Evolutionary conservation across 2,797 vertebrate genomes (phyloP), one percentile per base, ranked within the genome.

Genomic region (Sus cebifrons): DNA sequence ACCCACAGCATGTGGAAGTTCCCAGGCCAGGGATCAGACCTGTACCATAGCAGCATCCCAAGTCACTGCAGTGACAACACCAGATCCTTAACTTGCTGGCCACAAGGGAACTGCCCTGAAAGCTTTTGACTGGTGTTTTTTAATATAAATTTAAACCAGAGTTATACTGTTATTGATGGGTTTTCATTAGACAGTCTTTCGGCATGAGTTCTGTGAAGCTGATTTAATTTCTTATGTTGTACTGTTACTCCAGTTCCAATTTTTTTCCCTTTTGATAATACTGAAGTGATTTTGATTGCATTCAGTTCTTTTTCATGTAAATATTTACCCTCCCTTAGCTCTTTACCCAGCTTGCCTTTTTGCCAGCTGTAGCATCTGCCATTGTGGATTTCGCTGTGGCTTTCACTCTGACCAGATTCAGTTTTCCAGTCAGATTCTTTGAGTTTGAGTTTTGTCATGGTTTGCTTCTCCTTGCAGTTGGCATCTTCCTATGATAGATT

Each of bases 241-340:
- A 25, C 8, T 92, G 4, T 87, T 92, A 68, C 18, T 89, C 74
- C 29, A 58, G 52, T 92, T 92, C 32, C 77, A 44, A 0, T 70
- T 88, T 25, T 91, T 91, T 89, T 56, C 56, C 49, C 15, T 89
- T 73, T 91, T 97, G 56, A 54, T 58, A 75, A 62, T n/a, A 75
- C 44, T 91, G 13, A 92, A 67, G 16, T 88, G 87, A 27, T 81
- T 91, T 93, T 92, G 23, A 81, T 68, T 70, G 21, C 87, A 44
- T 91, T 83, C n/a, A 12, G 67, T 86, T 87, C 16, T 89, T 93
- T 93, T 94, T 64, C 58, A 4, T 83, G 44, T 95, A 86, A 94
- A 73, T 92, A 91, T 96, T 95, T 91, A 82, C 78, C 60, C 16
- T 89, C 85, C 16, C 0, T 70, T 32, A 27, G 70, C 89, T 81